Conservation (phyloP, 2,888 invertebrate genomes). For the Daptonema setosum region DNA sequence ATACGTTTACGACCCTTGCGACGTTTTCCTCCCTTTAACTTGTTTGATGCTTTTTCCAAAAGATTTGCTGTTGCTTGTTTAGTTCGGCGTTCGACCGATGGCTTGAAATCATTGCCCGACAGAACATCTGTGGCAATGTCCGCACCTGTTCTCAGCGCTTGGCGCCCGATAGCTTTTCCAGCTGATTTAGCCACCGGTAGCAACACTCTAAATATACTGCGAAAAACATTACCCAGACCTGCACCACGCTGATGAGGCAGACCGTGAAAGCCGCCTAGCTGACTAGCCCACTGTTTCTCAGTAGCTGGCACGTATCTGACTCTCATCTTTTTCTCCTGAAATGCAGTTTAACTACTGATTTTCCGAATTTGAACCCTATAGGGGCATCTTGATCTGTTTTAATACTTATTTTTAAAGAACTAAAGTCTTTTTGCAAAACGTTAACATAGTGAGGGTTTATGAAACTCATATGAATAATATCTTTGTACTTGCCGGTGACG, state of each 20-base stretch:
- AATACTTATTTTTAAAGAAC: not conserved
- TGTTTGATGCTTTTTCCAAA: no score
- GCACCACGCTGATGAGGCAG: not conserved
- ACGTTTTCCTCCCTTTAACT: no score
- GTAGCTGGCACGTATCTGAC: not conserved
- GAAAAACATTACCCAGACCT: not conserved
- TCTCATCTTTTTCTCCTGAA: conserved; percentile 2
- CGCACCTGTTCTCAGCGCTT: not conserved
- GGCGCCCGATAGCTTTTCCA: not conserved
- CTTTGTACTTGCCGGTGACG: not conserved
- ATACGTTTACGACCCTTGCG: no score
- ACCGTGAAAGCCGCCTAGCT: not conserved
- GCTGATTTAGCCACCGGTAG: not conserved
- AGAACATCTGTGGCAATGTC: not conserved
- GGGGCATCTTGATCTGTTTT: not conserved
- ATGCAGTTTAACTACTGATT: conserved; percentile 2
- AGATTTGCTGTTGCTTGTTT: no score
- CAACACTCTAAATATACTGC: not conserved
- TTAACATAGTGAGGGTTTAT: conserved; percentile 1
- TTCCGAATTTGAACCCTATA: not conserved
- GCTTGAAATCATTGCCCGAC: not conserved
- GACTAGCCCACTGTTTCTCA: not conserved
- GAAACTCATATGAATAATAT: not conserved
- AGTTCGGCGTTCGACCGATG: not conserved
- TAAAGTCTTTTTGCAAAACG: not conserved